A percentile compares a stretch with the other conserved stretches of the same genome.
phyloP scores from a whole-genome alignment of 2,113 vertebrate species.

The Dromiciops gliroides region DNA sequence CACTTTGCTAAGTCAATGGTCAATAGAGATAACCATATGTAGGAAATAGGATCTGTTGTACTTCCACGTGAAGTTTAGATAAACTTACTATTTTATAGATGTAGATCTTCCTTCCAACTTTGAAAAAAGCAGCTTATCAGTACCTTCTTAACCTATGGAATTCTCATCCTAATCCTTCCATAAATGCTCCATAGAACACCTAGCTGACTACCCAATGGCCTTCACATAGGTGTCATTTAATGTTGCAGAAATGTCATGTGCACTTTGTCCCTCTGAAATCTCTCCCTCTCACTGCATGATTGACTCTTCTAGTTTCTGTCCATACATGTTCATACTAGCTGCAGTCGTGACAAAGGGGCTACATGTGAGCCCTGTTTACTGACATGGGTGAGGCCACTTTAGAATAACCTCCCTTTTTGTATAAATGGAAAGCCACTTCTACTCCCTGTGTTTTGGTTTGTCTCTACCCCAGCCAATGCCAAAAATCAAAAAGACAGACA shows the following conservation, averaged over 20 bases:
- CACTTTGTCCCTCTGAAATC: not conserved
- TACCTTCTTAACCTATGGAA: not conserved
- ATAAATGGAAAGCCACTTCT: not conserved
- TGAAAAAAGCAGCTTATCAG: not conserved
- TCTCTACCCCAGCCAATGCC: not conserved
- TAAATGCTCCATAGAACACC: not conserved
- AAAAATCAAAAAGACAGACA: not conserved
- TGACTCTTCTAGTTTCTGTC: not conserved
- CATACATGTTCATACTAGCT: not conserved
- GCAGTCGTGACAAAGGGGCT: not conserved
- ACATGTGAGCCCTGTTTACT: not conserved
- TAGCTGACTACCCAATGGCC: not conserved
- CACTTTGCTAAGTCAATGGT: not conserved
- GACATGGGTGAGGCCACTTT: not conserved
- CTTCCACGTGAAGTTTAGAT: not conserved
- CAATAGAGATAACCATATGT: not conserved
- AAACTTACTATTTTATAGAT: not conserved
- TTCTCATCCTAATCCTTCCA: not conserved
- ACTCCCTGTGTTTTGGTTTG: not conserved
- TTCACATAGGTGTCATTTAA: not conserved
- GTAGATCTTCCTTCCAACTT: not conserved
- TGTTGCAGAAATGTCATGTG: not conserved
- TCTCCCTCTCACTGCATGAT: not conserved
- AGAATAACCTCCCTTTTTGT: not conserved
- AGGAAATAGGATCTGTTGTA: not conserved